A percentile compares a stretch with the other conserved stretches of the same genome.
Conservation (phyloP, 2,113 vertebrate genomes). For the Poecile atricapillus region DNA sequence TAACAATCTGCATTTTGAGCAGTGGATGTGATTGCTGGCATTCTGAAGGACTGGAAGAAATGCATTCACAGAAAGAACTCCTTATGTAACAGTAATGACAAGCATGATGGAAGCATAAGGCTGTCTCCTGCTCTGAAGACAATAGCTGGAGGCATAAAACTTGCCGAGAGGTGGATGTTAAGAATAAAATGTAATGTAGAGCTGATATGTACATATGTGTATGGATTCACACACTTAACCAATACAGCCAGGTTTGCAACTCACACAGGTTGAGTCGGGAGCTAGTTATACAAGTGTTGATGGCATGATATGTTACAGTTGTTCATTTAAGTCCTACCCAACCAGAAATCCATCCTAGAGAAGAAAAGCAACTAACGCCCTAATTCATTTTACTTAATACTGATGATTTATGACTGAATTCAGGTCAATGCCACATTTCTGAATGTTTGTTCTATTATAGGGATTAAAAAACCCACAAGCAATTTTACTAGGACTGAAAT, state of each 20-base stretch:
- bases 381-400: background rate
- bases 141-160: background rate
- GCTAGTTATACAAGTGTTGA: background rate
- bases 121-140: background rate
- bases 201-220: background rate
- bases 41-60: background rate
- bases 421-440: background rate
- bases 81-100: background rate
- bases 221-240: background rate
- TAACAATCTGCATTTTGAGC: background rate
- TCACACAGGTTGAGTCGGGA: background rate
- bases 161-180: background rate
- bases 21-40: background rate
- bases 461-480: background rate
- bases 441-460: background rate
- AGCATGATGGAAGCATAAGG: background rate
- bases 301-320: background rate
- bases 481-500: background rate
- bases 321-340: background rate
- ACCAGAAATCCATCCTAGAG: background rate
- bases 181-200: background rate
- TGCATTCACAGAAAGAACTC: background rate
- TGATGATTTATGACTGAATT: background rate
- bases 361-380: background rate
- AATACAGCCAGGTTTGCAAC: background rate